Base-by-base conservation (phyloP, 2,797 vertebrate species). In the Acridotheres tristis region DNA sequence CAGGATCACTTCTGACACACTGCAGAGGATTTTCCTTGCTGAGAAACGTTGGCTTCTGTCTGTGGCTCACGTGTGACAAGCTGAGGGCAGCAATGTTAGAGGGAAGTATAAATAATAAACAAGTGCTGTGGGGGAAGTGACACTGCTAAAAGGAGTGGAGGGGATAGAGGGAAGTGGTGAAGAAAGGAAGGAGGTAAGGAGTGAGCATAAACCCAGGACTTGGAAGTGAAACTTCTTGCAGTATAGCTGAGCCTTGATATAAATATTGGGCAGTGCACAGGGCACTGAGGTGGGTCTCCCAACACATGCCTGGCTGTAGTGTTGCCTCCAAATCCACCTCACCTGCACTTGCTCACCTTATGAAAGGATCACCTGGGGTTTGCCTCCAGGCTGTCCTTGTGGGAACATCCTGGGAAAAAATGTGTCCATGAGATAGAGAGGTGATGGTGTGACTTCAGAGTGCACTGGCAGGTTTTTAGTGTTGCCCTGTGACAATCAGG, bases 151-250 rank as follows among this genome's bases (percentile, higher is more conserved):
- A 85, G 77, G 55, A 51, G 34, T 66, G 59, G 54, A 32, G 65
- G 80, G 71, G 55, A 22, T 9, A 47, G 78, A 57, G 66, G 69
- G 58, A 92, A 88, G 85, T 85, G 81, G 72, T 66, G 62, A 72
- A 89, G 87, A 62, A 74, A 77, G 76, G 73, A 89, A 91, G 76
- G 90, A 90, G 88, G 89, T 94, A 78, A 93, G 36, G 57, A 83
- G 38, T 5, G 53, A 85, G 32, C 50, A 42, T 29, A 12, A 51
- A 30, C 40, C 30, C 25, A 7, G 66, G 83, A 62, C 85, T 91
- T 91, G 61, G 83, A 91, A 91, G 72, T 62, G 29, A 82, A 95
- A 95, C 77, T 42, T 32, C 7, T 2, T 62, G 77, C 69, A 67
- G 67, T 30, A 11, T 61, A 76, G n/a, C 7, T 36, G 32, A 32